These are phyloP conservation scores for Leptopilina clavipes DNA, from an alignment of 1,140 invertebrate species.

Conservation along the genomic window DNA sequence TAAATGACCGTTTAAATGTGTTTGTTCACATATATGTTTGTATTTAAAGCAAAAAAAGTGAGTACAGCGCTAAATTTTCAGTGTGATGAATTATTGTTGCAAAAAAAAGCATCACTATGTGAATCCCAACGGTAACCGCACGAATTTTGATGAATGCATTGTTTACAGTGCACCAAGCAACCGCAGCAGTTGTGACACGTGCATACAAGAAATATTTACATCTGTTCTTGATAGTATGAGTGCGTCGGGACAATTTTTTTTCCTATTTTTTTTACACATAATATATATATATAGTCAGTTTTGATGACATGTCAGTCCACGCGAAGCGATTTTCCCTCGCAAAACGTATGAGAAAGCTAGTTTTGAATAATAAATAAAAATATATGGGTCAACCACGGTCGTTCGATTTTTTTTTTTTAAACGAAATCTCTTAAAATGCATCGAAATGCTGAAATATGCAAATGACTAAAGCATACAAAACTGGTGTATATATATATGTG, in stretches of 20 bases:
- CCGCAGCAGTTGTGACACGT: not conserved
- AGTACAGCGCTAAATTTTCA: conserved; percentile 18
- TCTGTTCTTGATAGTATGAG: conserved; percentile 10
- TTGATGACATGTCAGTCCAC: conserved; percentile 15
- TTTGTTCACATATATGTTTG: not conserved
- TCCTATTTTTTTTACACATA: not conserved
- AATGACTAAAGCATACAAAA: not conserved
- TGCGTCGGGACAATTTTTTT: conserved; percentile 21
- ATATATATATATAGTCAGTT: not conserved
- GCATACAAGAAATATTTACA: conserved; percentile 2
- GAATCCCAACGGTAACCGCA: not conserved
- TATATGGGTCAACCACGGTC: not conserved
- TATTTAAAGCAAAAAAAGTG: not conserved
- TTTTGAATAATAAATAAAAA: conserved; percentile 34
- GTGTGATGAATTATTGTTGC: conserved; percentile 22
- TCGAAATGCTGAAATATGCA: conserved; percentile 3
- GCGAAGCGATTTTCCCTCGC: not conserved
- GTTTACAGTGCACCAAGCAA: not conserved
- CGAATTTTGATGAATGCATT: conserved; percentile 26
- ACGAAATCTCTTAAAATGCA: not conserved
- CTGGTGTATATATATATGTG: not conserved
- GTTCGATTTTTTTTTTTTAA: conserved; percentile 2
- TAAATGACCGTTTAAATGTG: not conserved
- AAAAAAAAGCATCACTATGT: not conserved
- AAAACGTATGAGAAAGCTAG: conserved; percentile 10